Evolutionary conservation across 1,140 invertebrate genomes (phyloP).

Genomic region (Protaetia brevitarsis): DNA sequence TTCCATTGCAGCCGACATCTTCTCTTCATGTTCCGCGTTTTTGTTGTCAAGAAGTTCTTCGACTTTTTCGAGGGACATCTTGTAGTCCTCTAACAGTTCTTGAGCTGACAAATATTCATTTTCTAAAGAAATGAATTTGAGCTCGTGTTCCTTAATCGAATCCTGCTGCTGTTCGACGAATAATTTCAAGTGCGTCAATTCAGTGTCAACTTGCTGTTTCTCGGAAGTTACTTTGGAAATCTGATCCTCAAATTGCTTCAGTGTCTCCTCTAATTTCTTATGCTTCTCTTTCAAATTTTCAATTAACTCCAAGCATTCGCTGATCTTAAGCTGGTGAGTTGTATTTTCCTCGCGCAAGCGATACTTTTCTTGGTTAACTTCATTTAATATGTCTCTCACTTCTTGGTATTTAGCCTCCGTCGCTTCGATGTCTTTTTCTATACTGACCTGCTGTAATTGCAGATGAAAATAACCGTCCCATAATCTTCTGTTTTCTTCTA

Average conservation of each 20-base stretch:
- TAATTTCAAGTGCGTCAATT: neutral
- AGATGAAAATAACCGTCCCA: slow-evolving; percentile 8
- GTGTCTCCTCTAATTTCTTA: neutral
- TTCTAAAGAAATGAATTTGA: slow-evolving; percentile 8
- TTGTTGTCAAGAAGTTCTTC: slow-evolving; percentile 4
- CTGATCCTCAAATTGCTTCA: neutral
- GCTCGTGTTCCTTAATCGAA: neutral
- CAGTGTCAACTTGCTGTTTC: neutral
- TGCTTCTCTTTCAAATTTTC: neutral
- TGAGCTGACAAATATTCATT: slow-evolving; percentile 9
- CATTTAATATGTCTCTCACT: neutral
- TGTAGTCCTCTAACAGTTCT: neutral
- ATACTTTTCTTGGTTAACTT: neutral
- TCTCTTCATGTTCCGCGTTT: neutral
- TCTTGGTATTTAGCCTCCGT: neutral
- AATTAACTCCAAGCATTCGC: neutral
- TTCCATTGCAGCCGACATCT: neutral
- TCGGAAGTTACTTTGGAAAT: neutral
- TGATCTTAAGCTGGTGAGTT: neutral
- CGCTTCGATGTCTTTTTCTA: neutral
- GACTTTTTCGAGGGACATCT: neutral
- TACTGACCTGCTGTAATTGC: neutral
- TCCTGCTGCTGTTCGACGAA: neutral
- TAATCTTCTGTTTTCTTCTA: slow-evolving; percentile 4
- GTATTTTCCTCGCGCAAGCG: neutral